These are phyloP conservation scores for Cheumatopsyche charites DNA, from an alignment of 1,140 invertebrate genomes.

Conservation along the genomic window DNA sequence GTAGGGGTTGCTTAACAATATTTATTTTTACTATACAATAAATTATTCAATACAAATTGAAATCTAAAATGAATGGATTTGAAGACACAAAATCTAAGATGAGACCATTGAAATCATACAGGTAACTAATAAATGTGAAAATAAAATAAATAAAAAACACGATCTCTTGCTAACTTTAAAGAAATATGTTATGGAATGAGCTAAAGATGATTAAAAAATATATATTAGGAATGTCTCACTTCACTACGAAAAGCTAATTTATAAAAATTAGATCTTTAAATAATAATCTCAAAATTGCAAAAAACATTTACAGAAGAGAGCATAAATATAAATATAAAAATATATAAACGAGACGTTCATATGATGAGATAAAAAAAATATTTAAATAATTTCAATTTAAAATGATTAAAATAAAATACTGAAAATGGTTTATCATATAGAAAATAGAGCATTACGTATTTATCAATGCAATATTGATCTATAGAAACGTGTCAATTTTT, in stretches of 20 bases:
- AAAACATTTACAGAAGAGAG: constrained; percentile 9
- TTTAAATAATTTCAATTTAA: not conserved
- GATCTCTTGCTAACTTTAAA: no score
- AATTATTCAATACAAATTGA: not conserved
- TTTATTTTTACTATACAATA: constrained; percentile 17
- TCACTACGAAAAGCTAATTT: not conserved
- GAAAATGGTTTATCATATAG: constrained; percentile 9
- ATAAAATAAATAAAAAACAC: no score
- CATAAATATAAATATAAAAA: constrained; percentile 17
- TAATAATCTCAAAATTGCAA: constrained; percentile 2
- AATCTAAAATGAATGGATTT: constrained; percentile 6
- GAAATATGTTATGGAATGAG: constrained; percentile 1
- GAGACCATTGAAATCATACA: no score
- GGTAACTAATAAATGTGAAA: no score
- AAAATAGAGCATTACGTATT: constrained; percentile 5
- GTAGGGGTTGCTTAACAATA: not conserved
- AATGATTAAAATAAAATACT: constrained; percentile 4
- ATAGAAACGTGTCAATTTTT: not conserved
- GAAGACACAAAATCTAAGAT: no score
- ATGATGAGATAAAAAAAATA: not conserved
- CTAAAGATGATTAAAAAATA: not conserved
- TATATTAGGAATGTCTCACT: not conserved
- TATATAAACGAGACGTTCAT: no score
- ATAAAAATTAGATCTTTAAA: not conserved
- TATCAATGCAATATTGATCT: not conserved